phyloP scores from a whole-genome alignment of 2,797 vertebrate species.

The Acipenser transmontanus region DNA sequence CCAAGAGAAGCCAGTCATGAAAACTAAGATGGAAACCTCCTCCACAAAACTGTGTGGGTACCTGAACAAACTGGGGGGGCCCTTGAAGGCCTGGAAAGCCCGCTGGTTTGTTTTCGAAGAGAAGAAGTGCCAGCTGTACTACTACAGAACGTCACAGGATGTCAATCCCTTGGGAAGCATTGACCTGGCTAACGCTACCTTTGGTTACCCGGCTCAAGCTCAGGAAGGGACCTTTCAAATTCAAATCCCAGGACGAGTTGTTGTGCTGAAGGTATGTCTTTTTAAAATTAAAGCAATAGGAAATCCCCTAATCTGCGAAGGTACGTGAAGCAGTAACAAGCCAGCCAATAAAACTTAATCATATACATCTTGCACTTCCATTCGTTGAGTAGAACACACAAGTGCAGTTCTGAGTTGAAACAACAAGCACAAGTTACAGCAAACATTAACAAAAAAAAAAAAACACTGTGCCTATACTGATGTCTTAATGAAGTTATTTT shows the following conservation, averaged over 20 bases:
- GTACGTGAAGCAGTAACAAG: too few species aligned
- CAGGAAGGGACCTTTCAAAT: constrained; percentile 79
- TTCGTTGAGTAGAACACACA: neutral
- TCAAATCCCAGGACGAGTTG: constrained; percentile 69
- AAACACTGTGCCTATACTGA: too few species aligned
- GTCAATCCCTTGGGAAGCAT: too few species aligned
- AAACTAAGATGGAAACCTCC: too few species aligned
- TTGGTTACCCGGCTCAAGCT: constrained; percentile 53
- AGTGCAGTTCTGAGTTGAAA: neutral
- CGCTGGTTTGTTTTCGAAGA: constrained; percentile 41
- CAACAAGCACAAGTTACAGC: neutral
- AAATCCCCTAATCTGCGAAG: too few species aligned
- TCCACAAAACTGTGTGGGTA: too few species aligned
- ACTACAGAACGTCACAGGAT: constrained; percentile 60
- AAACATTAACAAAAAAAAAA: too few species aligned
- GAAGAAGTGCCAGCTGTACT: constrained; percentile 52
- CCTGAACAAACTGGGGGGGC: too few species aligned
- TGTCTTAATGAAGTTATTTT: too few species aligned
- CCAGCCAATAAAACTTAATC: too few species aligned
- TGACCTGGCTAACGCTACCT: constrained; percentile 27
- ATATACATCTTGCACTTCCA: neutral
- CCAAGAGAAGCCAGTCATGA: too few species aligned
- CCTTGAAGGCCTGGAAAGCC: too few species aligned
- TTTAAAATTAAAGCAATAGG: neutral
- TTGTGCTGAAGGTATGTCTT: constrained; percentile 76